Evolutionary conservation across 1,140 invertebrate species (phyloP).

Genomic region (Nylanderia fulva): DNA sequence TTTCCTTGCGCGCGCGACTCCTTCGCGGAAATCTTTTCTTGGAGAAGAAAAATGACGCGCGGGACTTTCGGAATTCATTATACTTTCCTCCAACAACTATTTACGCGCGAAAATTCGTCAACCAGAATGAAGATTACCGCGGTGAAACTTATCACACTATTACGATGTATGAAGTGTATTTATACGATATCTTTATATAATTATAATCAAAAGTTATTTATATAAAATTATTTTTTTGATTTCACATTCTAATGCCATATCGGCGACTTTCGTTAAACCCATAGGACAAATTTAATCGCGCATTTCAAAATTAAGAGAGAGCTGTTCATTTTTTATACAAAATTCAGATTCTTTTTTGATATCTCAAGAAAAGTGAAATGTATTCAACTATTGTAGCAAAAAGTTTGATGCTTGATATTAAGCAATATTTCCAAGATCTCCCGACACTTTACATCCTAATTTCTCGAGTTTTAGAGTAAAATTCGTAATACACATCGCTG

Average conservation of each 20-base stretch:
- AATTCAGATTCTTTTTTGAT: background rate
- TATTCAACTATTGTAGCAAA: background rate
- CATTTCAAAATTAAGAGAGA: background rate
- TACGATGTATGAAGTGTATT: background rate
- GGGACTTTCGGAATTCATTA: background rate
- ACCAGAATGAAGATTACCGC: background rate
- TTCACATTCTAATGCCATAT: background rate
- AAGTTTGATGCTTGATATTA: background rate
- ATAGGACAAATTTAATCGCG: too few relatives aligned
- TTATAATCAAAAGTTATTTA: background rate
- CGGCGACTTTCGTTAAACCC: background rate
- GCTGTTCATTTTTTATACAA: background rate
- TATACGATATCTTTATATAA: background rate
- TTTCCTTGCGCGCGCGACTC: background rate
- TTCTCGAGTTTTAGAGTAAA: background rate
- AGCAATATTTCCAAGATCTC: background rate
- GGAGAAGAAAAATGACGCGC: background rate
- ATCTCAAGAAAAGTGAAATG: background rate
- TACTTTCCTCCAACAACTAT: background rate
- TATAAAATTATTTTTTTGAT: background rate
- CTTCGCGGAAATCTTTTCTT: background rate
- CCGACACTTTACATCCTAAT: conserved; percentile 1
- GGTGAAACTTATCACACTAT: too few relatives aligned
- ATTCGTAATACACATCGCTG: background rate
- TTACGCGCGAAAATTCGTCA: conserved; percentile 16